These are phyloP conservation scores for Ectobius pallidus DNA, from an alignment of 2,888 invertebrate species.

Conservation along the genomic window DNA sequence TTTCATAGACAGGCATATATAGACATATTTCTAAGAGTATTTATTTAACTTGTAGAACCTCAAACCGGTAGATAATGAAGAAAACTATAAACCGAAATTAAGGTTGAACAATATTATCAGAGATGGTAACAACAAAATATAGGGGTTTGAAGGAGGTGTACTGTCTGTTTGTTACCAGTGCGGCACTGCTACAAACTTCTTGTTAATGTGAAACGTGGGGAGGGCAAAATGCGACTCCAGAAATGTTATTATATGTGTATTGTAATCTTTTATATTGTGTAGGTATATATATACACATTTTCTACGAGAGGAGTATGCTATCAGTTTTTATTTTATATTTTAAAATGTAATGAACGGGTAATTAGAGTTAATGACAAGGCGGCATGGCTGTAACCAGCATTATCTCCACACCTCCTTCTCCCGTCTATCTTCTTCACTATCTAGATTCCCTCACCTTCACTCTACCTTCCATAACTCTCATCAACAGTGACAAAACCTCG, in stretches of 20 bases:
- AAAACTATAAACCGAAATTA: no score
- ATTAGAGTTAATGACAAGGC: conserved; percentile 43
- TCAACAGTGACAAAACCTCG: background rate
- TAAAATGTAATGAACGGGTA: conserved; percentile 41
- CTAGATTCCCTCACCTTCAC: background rate
- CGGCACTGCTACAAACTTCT: background rate
- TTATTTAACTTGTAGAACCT: no score
- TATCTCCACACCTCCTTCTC: conserved; percentile 35
- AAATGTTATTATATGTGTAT: conserved; percentile 33
- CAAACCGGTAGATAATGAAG: no score
- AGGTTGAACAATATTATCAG: no score
- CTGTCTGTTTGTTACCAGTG: no score
- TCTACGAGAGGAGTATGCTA: conserved; percentile 6
- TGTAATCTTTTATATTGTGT: conserved; percentile 31
- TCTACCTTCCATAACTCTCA: background rate
- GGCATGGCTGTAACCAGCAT: conserved; percentile 27
- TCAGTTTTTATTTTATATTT: conserved; percentile 35
- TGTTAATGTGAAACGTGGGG: conserved; percentile 26
- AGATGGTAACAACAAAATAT: no score
- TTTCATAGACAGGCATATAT: no score
- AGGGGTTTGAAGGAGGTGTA: no score
- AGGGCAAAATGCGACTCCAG: no score
- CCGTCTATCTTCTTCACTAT: background rate
- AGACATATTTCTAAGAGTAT: no score
- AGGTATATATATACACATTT: conserved; percentile 26